Conservation (phyloP, 2,797 vertebrate genomes). For the Epinephelus awoara region DNA sequence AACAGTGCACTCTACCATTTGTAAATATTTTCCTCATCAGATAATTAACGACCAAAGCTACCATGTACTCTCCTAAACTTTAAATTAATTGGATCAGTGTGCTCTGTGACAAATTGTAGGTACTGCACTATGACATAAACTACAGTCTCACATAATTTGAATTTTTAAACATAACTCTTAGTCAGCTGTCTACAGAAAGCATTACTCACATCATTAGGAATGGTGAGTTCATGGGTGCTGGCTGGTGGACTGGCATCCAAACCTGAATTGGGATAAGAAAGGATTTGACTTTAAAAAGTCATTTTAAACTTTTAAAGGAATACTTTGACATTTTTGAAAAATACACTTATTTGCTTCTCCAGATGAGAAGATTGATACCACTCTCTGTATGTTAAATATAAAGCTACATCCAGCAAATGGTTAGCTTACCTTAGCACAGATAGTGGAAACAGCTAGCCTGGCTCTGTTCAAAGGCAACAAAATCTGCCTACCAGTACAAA, state of each 20-base stretch:
- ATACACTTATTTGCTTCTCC: background rate
- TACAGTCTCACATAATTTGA: too few relatives aligned
- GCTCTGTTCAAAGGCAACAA: background rate
- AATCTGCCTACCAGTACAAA: background rate
- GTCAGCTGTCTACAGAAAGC: background rate
- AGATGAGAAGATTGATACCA: background rate
- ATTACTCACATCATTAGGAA: conserved; percentile 99
- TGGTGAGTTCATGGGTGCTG: conserved; percentile 99
- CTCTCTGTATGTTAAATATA: background rate
- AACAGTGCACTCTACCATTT: background rate
- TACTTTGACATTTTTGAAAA: background rate
- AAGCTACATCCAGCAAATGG: background rate
- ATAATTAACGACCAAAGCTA: conserved; percentile 10
- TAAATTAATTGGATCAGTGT: background rate
- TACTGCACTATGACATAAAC: background rate
- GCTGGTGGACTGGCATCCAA: conserved; percentile 97
- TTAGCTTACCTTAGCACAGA: background rate
- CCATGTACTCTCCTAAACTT: background rate
- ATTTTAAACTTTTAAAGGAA: conserved; percentile 5
- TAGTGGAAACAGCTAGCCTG: background rate
- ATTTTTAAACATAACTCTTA: background rate
- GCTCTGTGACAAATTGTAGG: background rate
- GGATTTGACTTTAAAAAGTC: conserved; percentile 29
- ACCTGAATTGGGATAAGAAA: conserved; percentile 85
- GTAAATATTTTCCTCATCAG: conserved; percentile 5